These are phyloP conservation scores for Spheniscus mendiculus DNA, from an alignment of 2,113 vertebrate genomes.

Conservation along the genomic window DNA sequence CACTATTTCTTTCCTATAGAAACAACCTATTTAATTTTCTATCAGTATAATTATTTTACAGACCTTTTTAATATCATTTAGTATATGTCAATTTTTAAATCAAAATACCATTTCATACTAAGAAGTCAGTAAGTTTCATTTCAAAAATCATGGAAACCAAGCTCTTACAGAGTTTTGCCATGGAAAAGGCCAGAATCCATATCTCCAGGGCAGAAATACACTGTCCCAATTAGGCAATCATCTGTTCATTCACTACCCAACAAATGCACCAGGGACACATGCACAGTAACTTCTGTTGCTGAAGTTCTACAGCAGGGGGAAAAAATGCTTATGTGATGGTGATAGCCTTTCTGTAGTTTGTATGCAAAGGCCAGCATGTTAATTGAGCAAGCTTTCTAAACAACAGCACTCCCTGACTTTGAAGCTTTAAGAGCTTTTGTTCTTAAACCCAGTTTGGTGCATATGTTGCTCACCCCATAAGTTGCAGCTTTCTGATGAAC, in stretches of 20 bases:
- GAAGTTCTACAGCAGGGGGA: not conserved
- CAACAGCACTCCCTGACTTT: not conserved
- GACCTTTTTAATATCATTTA: not conserved
- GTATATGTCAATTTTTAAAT: not conserved
- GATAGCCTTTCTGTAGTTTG: not conserved
- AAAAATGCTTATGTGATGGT: not conserved
- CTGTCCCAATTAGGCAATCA: not conserved
- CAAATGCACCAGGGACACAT: not conserved
- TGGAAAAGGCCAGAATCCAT: not conserved
- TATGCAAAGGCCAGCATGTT: not conserved
- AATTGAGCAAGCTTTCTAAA: not conserved
- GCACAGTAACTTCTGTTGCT: not conserved
- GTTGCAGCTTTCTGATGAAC: not conserved
- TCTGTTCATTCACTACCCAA: not conserved
- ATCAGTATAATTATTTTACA: not conserved
- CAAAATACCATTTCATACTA: not conserved
- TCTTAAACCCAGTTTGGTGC: not conserved
- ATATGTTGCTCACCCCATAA: not conserved
- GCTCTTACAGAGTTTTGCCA: not conserved
- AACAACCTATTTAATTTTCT: not conserved
- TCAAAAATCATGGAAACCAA: not conserved
- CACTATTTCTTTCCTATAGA: not conserved
- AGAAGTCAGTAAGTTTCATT: not conserved
- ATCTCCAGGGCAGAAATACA: not conserved
- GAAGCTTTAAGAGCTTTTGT: not conserved